phyloP scores from a whole-genome alignment of 2,113 vertebrate genomes.

The Notiomystis cincta region DNA sequence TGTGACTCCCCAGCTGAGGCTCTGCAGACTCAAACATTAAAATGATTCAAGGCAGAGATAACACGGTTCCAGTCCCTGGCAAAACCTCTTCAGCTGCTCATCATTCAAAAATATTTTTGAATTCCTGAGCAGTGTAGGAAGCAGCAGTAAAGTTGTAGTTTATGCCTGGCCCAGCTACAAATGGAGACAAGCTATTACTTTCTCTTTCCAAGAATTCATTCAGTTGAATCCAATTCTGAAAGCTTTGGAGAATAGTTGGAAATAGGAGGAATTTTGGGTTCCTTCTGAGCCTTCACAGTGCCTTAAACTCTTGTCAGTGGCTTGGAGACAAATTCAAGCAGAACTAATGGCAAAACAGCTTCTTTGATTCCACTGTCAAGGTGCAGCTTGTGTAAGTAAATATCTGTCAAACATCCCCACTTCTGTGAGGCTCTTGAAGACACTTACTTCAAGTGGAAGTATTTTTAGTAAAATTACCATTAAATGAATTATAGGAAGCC shows the following conservation, averaged over 20 bases:
- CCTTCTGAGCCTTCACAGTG: background rate
- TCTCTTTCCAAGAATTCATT: constrained; percentile 55
- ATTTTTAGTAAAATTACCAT: constrained; percentile 39
- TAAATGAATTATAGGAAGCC: constrained; percentile 44
- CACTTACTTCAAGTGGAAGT: constrained; percentile 21
- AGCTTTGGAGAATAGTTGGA: constrained; percentile 30
- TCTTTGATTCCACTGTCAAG: constrained; percentile 1
- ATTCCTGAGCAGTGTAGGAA: constrained; percentile 10
- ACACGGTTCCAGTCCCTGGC: background rate
- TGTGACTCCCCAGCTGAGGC: background rate
- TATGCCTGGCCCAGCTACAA: constrained; percentile 49
- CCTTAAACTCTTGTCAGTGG: background rate
- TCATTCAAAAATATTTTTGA: background rate
- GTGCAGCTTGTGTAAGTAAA: constrained; percentile 48
- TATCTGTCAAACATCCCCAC: background rate
- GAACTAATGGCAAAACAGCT: constrained; percentile 43
- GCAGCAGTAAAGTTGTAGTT: constrained; percentile 23
- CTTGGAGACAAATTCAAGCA: constrained; percentile 10
- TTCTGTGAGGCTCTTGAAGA: background rate
- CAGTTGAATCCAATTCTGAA: constrained; percentile 32
- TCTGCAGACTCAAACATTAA: background rate
- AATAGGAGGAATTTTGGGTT: background rate
- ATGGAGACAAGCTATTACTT: background rate
- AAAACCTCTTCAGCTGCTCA: constrained; percentile 31
- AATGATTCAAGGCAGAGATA: constrained; percentile 29